Percentiles rank a stretch among this genome's conserved stretches.
Conservation (phyloP, 2,797 vertebrate genomes). For the Ptychadena robeensis region DNA sequence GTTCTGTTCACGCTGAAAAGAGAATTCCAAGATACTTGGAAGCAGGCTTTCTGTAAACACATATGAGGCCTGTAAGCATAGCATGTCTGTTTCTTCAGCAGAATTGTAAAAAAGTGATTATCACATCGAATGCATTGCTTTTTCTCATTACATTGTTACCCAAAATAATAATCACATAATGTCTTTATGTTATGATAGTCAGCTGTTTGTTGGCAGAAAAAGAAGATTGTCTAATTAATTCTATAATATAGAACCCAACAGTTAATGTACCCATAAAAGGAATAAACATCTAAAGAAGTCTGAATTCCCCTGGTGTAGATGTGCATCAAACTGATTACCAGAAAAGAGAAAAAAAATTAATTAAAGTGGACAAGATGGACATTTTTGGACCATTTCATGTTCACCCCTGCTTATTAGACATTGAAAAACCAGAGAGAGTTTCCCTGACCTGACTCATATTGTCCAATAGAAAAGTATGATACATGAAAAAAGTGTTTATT, state of each 20-base stretch:
- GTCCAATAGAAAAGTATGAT: no score
- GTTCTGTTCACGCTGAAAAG: slow-evolving; percentile 11
- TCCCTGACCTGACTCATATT: no score
- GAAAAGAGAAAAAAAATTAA: neutral
- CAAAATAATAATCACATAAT: slow-evolving; percentile 17
- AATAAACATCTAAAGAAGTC: no score
- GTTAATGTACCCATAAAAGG: no score
- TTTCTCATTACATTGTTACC: slow-evolving; percentile 40
- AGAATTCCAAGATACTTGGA: slow-evolving; percentile 11
- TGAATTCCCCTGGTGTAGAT: no score
- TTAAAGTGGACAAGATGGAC: no score
- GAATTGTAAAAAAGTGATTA: slow-evolving; percentile 37
- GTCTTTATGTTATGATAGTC: neutral
- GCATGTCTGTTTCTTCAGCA: neutral
- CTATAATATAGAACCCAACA: no score
- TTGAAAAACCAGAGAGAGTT: no score
- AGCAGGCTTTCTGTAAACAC: slow-evolving; percentile 37
- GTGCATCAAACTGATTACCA: neutral
- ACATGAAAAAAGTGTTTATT: no score
- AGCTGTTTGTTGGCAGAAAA: slow-evolving; percentile 24
- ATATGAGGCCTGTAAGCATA: slow-evolving; percentile 12
- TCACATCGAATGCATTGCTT: slow-evolving; percentile 22
- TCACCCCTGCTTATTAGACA: no score
- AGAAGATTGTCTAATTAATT: neutral
- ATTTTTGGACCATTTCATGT: no score